These are phyloP conservation scores for Acheta domesticus DNA, from an alignment of 2,888 invertebrate species.

Conservation along the genomic window DNA sequence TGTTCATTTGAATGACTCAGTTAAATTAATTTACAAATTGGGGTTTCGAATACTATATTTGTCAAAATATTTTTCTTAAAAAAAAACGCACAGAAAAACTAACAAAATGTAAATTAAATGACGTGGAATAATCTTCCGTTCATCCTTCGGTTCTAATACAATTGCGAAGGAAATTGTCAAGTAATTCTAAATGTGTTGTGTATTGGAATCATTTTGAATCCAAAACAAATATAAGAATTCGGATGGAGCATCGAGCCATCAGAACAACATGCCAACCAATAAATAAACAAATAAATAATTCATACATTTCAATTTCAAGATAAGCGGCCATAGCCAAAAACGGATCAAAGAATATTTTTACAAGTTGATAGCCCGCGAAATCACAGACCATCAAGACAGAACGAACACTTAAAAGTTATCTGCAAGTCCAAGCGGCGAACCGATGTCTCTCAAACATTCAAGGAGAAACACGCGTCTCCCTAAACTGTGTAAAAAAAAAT, in stretches of 20 bases:
- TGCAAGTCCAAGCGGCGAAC: background rate
- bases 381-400: background rate
- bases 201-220: background rate
- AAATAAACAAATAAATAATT: slow-evolving; percentile 11
- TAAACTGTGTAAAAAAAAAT: background rate
- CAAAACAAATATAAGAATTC: background rate
- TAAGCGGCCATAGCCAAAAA: background rate
- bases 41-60: background rate
- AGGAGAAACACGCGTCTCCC: background rate
- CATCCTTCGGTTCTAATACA: no score
- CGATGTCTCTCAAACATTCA: background rate
- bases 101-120: no score
- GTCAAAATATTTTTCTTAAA: no score
- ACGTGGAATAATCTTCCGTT: no score
- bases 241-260: background rate
- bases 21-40: background rate
- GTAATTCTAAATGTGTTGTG: background rate
- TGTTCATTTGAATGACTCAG: background rate
- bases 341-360: background rate
- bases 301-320: background rate
- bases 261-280: background rate
- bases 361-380: background rate
- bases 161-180: background rate
- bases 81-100: no score
- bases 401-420: background rate